A percentile compares a stretch with the other conserved stretches of the same genome.
Evolutionary conservation across 2,113 vertebrate species (phyloP).

Genomic region (Bufo bufo): DNA sequence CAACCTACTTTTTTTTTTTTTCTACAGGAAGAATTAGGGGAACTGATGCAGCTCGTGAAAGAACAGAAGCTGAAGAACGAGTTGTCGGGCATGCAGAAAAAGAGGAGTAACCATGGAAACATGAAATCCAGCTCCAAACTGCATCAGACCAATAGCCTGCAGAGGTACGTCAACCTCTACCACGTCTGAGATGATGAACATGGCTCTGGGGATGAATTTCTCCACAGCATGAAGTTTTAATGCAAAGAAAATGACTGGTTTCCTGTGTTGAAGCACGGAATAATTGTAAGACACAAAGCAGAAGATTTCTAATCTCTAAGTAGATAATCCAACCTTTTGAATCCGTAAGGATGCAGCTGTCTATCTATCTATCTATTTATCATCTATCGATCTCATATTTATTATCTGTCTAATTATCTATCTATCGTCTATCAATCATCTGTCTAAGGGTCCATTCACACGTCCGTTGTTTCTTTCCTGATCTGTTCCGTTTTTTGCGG

Average conservation of each 20-base stretch:
- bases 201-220: conserved; percentile 1
- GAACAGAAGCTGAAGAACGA: conserved; percentile 26
- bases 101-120: conserved; percentile 24
- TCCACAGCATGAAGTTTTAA: conserved; percentile 41
- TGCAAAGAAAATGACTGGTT: conserved; percentile 27
- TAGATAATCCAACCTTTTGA: neutral
- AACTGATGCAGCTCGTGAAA: conserved; percentile 47
- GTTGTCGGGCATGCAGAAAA: conserved; percentile 11
- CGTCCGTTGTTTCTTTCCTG: too few relatives aligned
- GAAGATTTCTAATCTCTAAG: neutral
- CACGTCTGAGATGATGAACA: neutral
- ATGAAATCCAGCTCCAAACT: conserved; percentile 8
- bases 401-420: too few relatives aligned
- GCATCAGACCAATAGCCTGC: neutral
- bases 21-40: conserved; percentile 46
- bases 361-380: too few relatives aligned
- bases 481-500: too few relatives aligned
- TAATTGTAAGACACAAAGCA: conserved; percentile 12
- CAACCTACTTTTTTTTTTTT: conserved; percentile 39
- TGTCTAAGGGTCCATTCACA: too few relatives aligned
- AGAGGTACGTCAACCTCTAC: conserved; percentile 26
- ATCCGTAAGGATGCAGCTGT: neutral
- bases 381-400: too few relatives aligned
- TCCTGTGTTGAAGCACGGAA: conserved; percentile 11
- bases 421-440: neutral